These are phyloP conservation scores for Zootoca vivipara DNA, from an alignment of 2,113 vertebrate genomes.

Conservation along the genomic window DNA sequence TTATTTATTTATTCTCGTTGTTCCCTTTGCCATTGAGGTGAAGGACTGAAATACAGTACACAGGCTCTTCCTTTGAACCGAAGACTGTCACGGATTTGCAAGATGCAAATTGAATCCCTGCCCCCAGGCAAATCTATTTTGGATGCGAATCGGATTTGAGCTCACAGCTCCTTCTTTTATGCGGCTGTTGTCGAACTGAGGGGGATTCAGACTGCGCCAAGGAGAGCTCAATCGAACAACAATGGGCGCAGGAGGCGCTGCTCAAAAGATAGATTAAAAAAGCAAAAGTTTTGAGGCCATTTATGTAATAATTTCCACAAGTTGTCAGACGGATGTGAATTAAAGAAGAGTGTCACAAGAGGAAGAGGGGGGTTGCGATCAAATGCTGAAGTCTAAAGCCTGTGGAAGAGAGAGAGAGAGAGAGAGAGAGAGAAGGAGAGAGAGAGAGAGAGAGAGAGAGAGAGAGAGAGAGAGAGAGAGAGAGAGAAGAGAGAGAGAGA, in stretches of 20 bases:
- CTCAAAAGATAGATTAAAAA: not conserved
- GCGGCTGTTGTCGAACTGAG: not conserved
- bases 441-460: not conserved
- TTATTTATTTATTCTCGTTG: not conserved
- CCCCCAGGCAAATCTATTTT: not conserved
- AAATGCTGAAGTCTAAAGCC: not conserved
- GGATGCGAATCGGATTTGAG: not conserved
- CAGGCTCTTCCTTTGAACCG: not conserved
- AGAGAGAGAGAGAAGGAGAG: not conserved
- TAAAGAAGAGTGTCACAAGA: not conserved
- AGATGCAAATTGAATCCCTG: not conserved
- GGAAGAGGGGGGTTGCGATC: not conserved
- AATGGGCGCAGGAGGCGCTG: not conserved
- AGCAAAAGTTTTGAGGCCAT: not conserved
- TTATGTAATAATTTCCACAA: not conserved
- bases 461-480: not conserved
- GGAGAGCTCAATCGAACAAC: not conserved
- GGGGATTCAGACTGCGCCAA: not conserved
- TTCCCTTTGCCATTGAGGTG: not conserved
- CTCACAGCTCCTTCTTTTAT: not conserved
- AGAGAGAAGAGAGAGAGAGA: not conserved
- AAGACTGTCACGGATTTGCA: not conserved
- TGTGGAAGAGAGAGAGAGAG: not conserved
- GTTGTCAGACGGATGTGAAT: constrained; percentile 3
- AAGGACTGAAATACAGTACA: not conserved